Conservation (phyloP, 2,113 vertebrate genomes). For the Dasyornis broadbenti region DNA sequence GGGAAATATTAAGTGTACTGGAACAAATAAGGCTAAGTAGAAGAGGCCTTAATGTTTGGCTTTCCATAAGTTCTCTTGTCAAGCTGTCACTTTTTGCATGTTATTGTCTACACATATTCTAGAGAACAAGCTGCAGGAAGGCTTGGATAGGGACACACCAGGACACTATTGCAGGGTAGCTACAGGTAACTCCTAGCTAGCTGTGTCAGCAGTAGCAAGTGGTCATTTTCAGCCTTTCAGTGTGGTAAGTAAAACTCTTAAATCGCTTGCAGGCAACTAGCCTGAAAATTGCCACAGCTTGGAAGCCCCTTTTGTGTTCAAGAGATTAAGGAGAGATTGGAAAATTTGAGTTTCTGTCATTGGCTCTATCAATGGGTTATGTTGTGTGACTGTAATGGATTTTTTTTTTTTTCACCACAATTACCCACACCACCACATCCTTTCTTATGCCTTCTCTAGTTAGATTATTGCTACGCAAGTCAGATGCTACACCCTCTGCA, state of each 20-base stretch:
- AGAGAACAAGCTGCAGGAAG: not conserved
- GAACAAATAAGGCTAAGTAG: not conserved
- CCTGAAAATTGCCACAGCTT: not conserved
- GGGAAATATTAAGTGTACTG: conserved; percentile 19
- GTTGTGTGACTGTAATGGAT: not conserved
- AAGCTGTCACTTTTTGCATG: not conserved
- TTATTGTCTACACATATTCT: not conserved
- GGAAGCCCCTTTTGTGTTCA: not conserved
- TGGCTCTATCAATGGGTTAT: not conserved
- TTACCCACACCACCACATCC: not conserved
- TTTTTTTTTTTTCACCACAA: not conserved
- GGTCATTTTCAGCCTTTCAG: not conserved
- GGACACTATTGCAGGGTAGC: not conserved
- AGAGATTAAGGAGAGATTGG: not conserved
- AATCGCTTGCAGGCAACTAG: not conserved
- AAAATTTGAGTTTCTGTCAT: not conserved
- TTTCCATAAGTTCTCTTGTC: not conserved
- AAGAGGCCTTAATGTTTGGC: not conserved
- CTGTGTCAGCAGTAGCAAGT: not conserved
- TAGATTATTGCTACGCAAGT: not conserved
- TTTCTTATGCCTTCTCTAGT: not conserved
- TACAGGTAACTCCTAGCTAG: not conserved
- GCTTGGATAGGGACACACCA: not conserved
- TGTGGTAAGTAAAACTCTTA: not conserved
- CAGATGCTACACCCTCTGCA: not conserved